Base-by-base conservation (phyloP, 2,888 invertebrate genomes). In the Lordiphosa fenestrarum region DNA sequence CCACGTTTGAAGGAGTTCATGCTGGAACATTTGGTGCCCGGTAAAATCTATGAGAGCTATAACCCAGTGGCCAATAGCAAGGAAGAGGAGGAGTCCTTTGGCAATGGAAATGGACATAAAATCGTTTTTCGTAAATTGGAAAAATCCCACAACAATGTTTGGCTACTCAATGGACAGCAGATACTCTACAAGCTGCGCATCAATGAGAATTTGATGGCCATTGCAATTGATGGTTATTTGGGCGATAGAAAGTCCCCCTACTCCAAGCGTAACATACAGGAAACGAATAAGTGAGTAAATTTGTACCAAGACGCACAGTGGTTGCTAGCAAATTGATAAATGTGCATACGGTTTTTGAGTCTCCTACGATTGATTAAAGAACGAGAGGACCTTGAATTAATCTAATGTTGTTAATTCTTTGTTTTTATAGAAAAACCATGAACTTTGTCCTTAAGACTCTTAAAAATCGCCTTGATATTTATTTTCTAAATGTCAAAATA, bases 11-110 rank as follows among this genome's bases (percentile, higher is more conserved):
- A 92, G 85, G 91, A 91, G 77, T 89, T 92, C 64, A 89, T 92
- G 69, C 85, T 92, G 73, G 92, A 92, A 77, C 92, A 93, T 85
- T 90, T 92, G 74, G 90, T 92, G 63, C 90, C 92, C 15, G 92
- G 92, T 10, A 89, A 90, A 69, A 90, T 90, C 69, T 89, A 92
- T 63, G 91, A 92, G 77, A 86, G 86, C 62, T 88, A 89, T 66
- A 61, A 48, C 37, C 35, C 71, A 10, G 51, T 41, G 39, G 19
- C 68, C 74, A 86, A 78, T 56, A 86, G 87, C 66, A 82, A 88
- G 90, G 80, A 88, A 75, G 86, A 90, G 85, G 86, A 90, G 86
- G 86, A 91, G 88, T 69, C 83, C 12, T 77, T 90, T 90, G 76
- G 90, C 82, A 85, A 90, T 85, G 84, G 88, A 64, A 88, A 90